Base-by-base conservation (phyloP, 1,140 invertebrate species). In the Stegodyphus dumicola region DNA sequence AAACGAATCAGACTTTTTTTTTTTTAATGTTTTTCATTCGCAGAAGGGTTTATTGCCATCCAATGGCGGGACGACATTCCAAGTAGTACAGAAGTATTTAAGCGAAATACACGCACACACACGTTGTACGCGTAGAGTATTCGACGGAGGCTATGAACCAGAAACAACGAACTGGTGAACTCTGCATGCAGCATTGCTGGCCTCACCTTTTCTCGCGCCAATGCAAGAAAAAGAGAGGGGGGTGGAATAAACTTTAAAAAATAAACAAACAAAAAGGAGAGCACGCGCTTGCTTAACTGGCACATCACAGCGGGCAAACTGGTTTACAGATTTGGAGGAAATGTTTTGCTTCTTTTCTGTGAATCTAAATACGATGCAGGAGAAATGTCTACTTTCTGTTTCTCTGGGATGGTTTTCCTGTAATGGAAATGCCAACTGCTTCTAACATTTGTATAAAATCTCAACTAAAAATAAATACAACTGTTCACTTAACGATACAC, bases 111-210 rank as follows among this genome's bases (percentile, higher is more conserved):
- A 77, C 56, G 13, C 48, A 71, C 69, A 15, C 48, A 52, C 11
- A 51, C 73, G 49, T 64, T 77, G 76, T 78, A 78, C 76, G 48
- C 51, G 65, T 69, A 77, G 56, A 33, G 17, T 64, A 53, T 67
- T 52, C 76, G 64, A 6, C 64, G 18, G 54, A 80, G 78, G 71
- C 78, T 69, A 80, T 80, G 78, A 80, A 80, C 78, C 78, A 80
- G 71, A 80, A 80, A 80, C 67, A 80, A 80, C 78, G 78, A 80
- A 80, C 78, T 73, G 78, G 64, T 80, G 78, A 80, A 80, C 78
- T 80, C 73, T 13, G 52, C 48, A 17, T 33, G 7, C 66, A 10
- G 69, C 53, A 13, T 65, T 33, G 33, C 33, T 33, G 33, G 33
- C 33, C 33, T 33, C 33, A 33, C 33, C 33, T 33, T 33, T 33